These are phyloP conservation scores for Lampris megalopsis DNA, from an alignment of 2,113 vertebrate genomes.

Conservation along the genomic window DNA sequence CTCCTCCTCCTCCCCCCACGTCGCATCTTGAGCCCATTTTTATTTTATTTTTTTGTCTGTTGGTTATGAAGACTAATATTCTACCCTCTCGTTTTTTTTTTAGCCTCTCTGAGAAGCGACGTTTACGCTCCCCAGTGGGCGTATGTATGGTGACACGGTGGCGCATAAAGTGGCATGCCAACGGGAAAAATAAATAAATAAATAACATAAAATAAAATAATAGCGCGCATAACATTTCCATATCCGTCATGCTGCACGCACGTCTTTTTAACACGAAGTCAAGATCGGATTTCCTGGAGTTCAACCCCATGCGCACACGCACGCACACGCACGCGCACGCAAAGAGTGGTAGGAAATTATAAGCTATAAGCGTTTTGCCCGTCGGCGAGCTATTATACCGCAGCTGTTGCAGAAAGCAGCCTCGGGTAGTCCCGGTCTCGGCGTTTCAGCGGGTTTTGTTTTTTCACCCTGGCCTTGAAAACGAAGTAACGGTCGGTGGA, in stretches of 20 bases:
- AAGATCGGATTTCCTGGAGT: conserved; percentile 2
- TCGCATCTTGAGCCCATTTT: too few species aligned
- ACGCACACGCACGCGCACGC: too few species aligned
- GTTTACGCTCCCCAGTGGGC: conserved; percentile 78
- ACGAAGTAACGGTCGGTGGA: too few species aligned
- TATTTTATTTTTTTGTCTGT: too few species aligned
- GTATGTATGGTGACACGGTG: conserved; percentile 71
- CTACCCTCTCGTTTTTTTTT: too few species aligned
- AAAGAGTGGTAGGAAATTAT: too few species aligned
- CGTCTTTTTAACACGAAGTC: neutral
- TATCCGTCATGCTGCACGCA: neutral
- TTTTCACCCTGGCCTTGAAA: too few species aligned
- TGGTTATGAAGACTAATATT: too few species aligned
- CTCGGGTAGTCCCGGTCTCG: conserved; percentile 24
- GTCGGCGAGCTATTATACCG: neutral
- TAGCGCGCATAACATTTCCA: conserved; percentile 18
- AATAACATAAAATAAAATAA: neutral
- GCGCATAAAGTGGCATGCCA: conserved; percentile 53
- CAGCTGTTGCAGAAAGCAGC: conserved; percentile 49
- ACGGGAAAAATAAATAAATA: neutral
- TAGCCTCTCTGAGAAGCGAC: conserved; percentile 26
- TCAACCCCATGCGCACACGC: too few species aligned
- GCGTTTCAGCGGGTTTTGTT: neutral
- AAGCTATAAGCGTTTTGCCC: neutral
- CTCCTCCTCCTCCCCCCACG: too few species aligned